These are phyloP conservation scores for Ophioderma brevispina DNA, from an alignment of 35 echinoderm and acorn worm species.

Conservation along the genomic window DNA sequence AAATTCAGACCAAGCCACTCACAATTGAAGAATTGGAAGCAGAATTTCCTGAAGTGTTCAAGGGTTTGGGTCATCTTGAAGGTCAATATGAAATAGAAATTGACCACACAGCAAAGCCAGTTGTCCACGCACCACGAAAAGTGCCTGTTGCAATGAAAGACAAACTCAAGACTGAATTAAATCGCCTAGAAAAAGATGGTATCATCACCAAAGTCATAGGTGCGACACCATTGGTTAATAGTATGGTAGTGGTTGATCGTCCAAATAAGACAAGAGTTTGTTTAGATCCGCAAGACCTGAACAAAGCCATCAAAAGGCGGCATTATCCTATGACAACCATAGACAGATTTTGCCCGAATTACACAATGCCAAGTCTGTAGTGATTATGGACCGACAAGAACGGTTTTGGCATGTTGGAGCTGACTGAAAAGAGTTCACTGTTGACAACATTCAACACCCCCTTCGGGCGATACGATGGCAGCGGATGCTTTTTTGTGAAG, in stretches of 20 bases:
- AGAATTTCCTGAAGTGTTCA: conserved; percentile 55
- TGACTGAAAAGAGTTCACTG: too few species aligned
- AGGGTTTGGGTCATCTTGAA: conserved; percentile 55
- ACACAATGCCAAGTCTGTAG: too few species aligned
- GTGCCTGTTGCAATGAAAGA: conserved; percentile 65
- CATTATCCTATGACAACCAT: conserved; percentile 77
- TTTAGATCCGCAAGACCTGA: conserved; percentile 32
- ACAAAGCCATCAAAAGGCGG: conserved; percentile 55
- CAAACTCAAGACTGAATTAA: conserved; percentile 54
- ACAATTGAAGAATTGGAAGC: conserved; percentile 18
- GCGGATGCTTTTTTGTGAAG: conserved; percentile 72
- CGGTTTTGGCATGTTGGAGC: too few species aligned
- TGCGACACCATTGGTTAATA: conserved; percentile 73
- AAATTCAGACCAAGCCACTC: not conserved
- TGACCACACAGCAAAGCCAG: conserved; percentile 27
- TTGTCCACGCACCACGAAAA: conserved; percentile 70
- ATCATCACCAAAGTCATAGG: conserved; percentile 46
- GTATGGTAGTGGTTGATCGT: conserved; percentile 59
- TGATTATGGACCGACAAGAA: too few species aligned
- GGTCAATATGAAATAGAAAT: conserved; percentile 62
- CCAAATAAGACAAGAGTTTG: not conserved
- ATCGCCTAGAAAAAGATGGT: conserved; percentile 37
- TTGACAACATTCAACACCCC: conserved; percentile 81
- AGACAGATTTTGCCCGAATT: too few species aligned
- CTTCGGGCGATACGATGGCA: conserved; percentile 72